phyloP scores from a whole-genome alignment of 1,140 invertebrate species.

The Eulimnadia texana region DNA sequence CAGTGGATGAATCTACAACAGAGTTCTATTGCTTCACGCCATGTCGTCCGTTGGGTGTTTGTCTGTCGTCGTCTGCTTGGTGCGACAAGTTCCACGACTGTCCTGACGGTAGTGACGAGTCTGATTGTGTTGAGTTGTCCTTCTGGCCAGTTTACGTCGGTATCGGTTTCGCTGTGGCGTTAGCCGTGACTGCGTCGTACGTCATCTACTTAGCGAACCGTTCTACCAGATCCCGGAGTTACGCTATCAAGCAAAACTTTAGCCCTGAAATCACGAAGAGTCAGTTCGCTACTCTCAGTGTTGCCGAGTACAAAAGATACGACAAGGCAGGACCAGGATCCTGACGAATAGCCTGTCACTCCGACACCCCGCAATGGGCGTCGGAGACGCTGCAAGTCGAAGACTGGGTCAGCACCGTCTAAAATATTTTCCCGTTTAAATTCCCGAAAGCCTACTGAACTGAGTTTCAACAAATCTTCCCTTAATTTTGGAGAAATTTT shows the following conservation, averaged over 20 bases:
- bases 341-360: neutral
- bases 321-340: neutral
- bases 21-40: conserved; percentile 2
- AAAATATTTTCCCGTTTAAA: too few relatives aligned
- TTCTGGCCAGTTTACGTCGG: neutral
- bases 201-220: neutral
- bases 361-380: neutral
- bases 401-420: neutral
- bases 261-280: neutral
- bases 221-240: neutral
- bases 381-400: neutral
- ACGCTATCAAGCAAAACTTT: neutral
- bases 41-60: conserved; percentile 8
- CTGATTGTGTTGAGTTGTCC: conserved; percentile 1
- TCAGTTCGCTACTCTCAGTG: neutral
- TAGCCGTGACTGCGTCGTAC: neutral
- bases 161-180: neutral
- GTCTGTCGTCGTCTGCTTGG: conserved; percentile 5
- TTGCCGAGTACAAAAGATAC: neutral
- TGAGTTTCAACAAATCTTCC: too few relatives aligned
- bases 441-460: too few relatives aligned
- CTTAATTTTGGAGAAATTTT: too few relatives aligned
- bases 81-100: conserved; percentile 9
- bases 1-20: neutral
- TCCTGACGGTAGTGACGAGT: conserved; percentile 6